Conservation (phyloP, 1,140 invertebrate genomes). For the Orchesella cincta region DNA sequence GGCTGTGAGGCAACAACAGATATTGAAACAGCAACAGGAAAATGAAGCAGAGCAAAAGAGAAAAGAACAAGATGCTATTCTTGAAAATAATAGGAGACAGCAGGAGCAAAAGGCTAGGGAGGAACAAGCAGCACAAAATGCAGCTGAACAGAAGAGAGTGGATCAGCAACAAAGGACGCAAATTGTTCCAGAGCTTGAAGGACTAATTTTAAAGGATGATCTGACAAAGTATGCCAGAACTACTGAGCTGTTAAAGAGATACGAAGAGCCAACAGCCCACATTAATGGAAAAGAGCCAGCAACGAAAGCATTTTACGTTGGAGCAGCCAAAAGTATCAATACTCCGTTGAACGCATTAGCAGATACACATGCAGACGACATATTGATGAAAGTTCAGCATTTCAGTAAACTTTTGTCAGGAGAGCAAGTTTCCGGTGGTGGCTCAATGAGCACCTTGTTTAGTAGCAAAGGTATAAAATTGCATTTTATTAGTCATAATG, state of each 20-base stretch:
- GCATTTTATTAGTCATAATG: not conserved
- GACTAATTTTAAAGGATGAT: slow-evolving; percentile 39
- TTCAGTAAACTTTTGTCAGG: slow-evolving; percentile 42
- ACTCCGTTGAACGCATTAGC: slow-evolving; percentile 45
- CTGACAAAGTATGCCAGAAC: slow-evolving; percentile 37
- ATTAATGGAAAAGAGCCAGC: slow-evolving; percentile 33
- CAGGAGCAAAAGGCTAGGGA: not conserved
- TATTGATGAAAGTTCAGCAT: slow-evolving; percentile 37
- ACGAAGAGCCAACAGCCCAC: slow-evolving; percentile 20
- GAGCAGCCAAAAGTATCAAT: slow-evolving; percentile 44
- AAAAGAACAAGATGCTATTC: slow-evolving; percentile 8
- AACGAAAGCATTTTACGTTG: slow-evolving; percentile 44
- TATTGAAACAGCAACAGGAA: not conserved
- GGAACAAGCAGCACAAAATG: slow-evolving; percentile 22
- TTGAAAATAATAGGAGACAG: not conserved
- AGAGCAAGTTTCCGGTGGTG: slow-evolving; percentile 32
- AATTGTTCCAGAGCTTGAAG: slow-evolving; percentile 39
- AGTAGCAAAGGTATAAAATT: slow-evolving; percentile 25
- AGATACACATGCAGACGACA: slow-evolving; percentile 24
- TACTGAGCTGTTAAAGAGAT: slow-evolving; percentile 31
- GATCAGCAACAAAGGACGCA: not conserved
- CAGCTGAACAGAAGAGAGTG: not conserved
- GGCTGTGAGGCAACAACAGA: slow-evolving; percentile 21
- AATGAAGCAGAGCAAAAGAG: slow-evolving; percentile 11
- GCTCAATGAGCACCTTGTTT: slow-evolving; percentile 29